Percentiles rank a stretch among this genome's conserved stretches.
These are phyloP conservation scores for Halichondria panicea DNA, from an alignment of 37 sponge, comb jelly and placozoan genomes.

Conservation along the genomic window DNA sequence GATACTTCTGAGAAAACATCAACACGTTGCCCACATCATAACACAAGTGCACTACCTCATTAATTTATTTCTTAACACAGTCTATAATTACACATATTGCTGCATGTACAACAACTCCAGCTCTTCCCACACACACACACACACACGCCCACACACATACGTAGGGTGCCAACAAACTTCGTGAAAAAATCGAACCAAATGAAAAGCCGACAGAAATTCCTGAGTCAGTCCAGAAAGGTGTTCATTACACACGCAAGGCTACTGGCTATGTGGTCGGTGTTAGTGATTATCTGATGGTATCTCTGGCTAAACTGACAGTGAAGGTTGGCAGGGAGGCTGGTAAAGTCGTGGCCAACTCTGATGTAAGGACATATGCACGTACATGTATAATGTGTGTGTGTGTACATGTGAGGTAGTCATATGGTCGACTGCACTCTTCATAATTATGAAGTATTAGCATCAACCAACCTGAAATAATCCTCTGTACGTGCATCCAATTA, in stretches of 20 bases:
- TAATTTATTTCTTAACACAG: not conserved
- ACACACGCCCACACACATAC: conserved; percentile 41
- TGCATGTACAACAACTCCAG: not conserved
- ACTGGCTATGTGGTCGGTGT: conserved; percentile 54
- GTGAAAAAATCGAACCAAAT: conserved; percentile 59
- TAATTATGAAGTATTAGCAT: not conserved
- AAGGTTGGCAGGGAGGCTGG: conserved; percentile 40
- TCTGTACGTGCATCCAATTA: not conserved
- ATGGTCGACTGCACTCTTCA: not conserved
- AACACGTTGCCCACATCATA: too few species aligned
- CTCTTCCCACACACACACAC: conserved; percentile 34
- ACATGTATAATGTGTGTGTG: not conserved
- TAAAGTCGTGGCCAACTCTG: conserved; percentile 34
- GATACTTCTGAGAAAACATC: not conserved
- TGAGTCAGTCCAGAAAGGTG: conserved; percentile 44
- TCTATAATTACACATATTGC: not conserved
- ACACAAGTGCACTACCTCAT: too few species aligned
- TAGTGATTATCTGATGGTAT: conserved; percentile 62
- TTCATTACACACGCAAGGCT: conserved; percentile 36
- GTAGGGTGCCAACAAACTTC: conserved; percentile 55
- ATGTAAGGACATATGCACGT: conserved; percentile 19
- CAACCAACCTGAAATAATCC: not conserved
- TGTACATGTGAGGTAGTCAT: not conserved
- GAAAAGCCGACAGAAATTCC: conserved; percentile 61
- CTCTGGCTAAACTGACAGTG: conserved; percentile 64